Evolutionary conservation across 2,888 invertebrate genomes (phyloP).

Genomic region (Drosophila phalerata): DNA sequence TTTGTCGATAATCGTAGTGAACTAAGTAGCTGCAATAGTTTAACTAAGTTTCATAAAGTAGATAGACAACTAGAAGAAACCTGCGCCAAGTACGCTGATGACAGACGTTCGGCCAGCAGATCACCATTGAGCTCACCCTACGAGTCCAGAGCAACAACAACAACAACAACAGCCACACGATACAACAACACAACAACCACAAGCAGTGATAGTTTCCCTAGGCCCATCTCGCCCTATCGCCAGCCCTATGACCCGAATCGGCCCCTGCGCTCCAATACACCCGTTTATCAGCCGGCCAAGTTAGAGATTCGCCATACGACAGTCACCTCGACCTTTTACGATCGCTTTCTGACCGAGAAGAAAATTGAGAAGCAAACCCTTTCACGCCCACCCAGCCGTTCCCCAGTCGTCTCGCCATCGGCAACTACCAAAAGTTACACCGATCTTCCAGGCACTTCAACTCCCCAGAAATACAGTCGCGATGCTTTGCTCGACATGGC

Average conservation of each 20-base stretch:
- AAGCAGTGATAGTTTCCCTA: slow-evolving; percentile 56
- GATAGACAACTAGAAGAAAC: slow-evolving; percentile 85
- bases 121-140: slow-evolving; percentile 80
- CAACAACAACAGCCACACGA: slow-evolving; percentile 44
- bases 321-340: slow-evolving; percentile 85
- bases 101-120: slow-evolving; percentile 78
- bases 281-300: slow-evolving; percentile 83
- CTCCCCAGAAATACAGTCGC: slow-evolving; percentile 33
- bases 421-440: slow-evolving; percentile 76
- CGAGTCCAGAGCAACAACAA: slow-evolving; percentile 63
- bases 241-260: slow-evolving; percentile 71
- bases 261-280: slow-evolving; percentile 66
- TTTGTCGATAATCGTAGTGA: slow-evolving; percentile 81
- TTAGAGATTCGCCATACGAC: slow-evolving; percentile 85
- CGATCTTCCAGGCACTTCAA: slow-evolving; percentile 60
- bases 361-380: slow-evolving; percentile 82
- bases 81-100: slow-evolving; percentile 78
- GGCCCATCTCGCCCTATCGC: slow-evolving; percentile 79
- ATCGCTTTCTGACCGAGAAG: slow-evolving; percentile 85
- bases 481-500: slow-evolving; percentile 30
- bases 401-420: slow-evolving; percentile 82
- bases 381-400: slow-evolving; percentile 77
- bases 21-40: slow-evolving; percentile 83
- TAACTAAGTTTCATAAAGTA: slow-evolving; percentile 85
- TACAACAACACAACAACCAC: slow-evolving; percentile 30